Evolutionary conservation across 2,797 vertebrate species (phyloP).

Genomic region (Crax fasciolata): DNA sequence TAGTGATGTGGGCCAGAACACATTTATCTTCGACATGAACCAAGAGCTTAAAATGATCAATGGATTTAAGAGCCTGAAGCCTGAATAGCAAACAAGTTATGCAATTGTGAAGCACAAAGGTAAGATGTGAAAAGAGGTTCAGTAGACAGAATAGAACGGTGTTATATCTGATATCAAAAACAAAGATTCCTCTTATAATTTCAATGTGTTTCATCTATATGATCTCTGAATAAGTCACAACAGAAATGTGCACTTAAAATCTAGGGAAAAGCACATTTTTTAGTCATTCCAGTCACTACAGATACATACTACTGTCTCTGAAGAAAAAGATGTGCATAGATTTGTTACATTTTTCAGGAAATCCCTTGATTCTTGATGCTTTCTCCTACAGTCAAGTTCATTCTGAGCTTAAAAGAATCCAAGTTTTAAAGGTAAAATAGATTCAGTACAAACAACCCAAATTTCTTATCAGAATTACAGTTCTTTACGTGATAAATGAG

Average conservation of each 20-base stretch:
- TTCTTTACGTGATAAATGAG: neutral
- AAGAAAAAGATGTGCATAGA: neutral
- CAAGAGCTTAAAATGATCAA: neutral
- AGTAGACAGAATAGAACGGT: neutral
- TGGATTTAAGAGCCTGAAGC: neutral
- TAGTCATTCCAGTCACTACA: neutral
- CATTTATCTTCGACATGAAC: neutral
- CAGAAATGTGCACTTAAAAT: neutral
- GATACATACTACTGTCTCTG: neutral
- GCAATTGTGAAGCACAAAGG: neutral
- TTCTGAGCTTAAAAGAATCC: neutral
- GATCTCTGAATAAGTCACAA: neutral
- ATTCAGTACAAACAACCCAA: neutral
- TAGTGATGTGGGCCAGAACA: neutral
- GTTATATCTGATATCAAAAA: neutral
- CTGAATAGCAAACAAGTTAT: neutral
- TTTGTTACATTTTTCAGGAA: neutral
- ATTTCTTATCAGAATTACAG: neutral
- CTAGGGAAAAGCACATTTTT: neutral
- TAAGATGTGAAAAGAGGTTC: neutral
- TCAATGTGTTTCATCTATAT: neutral
- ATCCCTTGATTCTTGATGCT: neutral
- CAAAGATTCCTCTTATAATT: accelerated
- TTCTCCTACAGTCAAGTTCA: neutral
- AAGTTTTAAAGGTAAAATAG: conserved; percentile 8